Conservation (phyloP, 2,113 vertebrate genomes). For the Tupaia chinensis region DNA sequence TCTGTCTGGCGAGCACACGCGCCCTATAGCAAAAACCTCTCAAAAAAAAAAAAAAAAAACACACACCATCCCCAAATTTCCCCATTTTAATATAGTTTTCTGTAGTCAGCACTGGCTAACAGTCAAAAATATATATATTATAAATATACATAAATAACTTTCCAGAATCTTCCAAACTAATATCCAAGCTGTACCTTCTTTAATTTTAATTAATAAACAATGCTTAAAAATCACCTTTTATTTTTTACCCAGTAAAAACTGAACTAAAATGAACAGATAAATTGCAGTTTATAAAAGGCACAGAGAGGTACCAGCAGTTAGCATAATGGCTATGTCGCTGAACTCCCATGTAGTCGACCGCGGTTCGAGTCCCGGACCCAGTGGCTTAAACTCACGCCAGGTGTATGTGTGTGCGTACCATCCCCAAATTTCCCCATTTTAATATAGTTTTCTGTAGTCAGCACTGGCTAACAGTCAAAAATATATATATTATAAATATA, state of each 20-base stretch:
- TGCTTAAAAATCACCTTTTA: neutral
- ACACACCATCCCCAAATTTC: neutral
- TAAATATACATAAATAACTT: neutral
- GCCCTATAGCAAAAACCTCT: too few species aligned
- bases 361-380: too few species aligned
- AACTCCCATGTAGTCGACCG: too few species aligned
- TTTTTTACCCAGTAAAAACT: neutral
- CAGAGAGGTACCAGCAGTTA: neutral
- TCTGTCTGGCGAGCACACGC: too few species aligned
- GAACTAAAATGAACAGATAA: neutral
- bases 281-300: neutral
- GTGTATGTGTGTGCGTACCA: too few species aligned
- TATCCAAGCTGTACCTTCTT: neutral
- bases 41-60: too few species aligned
- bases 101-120: neutral
- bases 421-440: neutral
- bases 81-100: neutral
- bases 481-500: neutral
- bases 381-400: too few species aligned
- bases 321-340: too few species aligned
- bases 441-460: constrained; percentile 1
- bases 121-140: neutral
- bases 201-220: neutral
- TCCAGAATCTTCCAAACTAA: neutral
- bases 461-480: neutral